phyloP scores from a whole-genome alignment of 2,113 vertebrate genomes.

The Centropus bengalensis region DNA sequence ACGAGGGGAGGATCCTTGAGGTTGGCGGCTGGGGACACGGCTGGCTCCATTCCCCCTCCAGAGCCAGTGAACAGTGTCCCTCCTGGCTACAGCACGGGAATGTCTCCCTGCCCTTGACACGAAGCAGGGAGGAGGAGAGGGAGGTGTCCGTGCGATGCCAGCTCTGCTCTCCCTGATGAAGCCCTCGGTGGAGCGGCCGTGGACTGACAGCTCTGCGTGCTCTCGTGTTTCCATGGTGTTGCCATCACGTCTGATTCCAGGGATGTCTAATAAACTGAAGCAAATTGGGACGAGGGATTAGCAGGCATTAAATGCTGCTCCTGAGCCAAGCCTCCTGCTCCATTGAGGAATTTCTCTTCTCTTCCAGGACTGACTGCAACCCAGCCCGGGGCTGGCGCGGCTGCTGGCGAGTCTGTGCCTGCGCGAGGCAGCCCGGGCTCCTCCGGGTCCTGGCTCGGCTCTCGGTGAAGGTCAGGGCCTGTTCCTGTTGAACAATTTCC shows the following conservation, averaged over 20 bases:
- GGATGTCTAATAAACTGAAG: not conserved
- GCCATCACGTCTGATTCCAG: not conserved
- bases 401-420: not conserved
- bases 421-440: not conserved
- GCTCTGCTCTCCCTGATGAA: not conserved
- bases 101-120: not conserved
- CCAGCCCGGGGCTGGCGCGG: not conserved
- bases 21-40: accelerated
- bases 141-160: not conserved
- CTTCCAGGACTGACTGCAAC: not conserved
- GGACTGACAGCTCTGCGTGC: not conserved
- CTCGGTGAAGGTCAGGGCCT: not conserved
- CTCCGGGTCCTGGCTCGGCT: not conserved
- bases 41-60: not conserved
- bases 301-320: not conserved
- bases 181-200: accelerated
- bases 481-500: not conserved
- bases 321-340: not conserved
- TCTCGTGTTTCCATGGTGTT: not conserved
- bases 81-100: not conserved
- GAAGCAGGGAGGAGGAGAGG: not conserved
- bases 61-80: not conserved
- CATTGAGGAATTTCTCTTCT: not conserved
- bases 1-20: accelerated
- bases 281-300: not conserved